Base-by-base conservation (phyloP, 2,888 invertebrate species). In the Andrena camellia region DNA sequence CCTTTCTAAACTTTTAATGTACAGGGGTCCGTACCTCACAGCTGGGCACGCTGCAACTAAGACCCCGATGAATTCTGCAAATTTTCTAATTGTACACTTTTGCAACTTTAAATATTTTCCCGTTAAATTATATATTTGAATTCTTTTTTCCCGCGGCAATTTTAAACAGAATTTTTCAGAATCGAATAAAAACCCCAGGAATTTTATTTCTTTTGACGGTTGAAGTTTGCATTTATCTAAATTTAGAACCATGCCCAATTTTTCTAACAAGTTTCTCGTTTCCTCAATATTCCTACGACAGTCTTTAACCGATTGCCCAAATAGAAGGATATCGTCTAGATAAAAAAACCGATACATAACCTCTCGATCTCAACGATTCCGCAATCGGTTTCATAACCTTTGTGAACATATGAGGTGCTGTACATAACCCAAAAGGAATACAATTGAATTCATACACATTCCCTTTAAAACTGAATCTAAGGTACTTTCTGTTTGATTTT, bases 51-150 rank as follows among this genome's bases (percentile, higher is more conserved):
- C 63, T 42, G 63, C 63, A 33, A 63, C 63, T 63, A 63, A 23
- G 23, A 63, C 33, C 33, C 63, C 42, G 20, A 63, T 42, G 13
- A 63, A 63, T 35, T 63, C 23, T 42, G 35, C 63, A 33, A 63
- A 35, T 63, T 63, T 42, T 29, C 63, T 63, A 42, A 63, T 63
- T 42, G 20, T 63, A 23, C 63, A 63, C n/a, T 35, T 35, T 35
- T 13, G 35, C 20, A 63, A 26, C 0, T 29, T 42, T 63, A 63
- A 42, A n/a, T 33, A 17, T 63, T 63, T 63, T 20, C 7, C 13
- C 42, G 20, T 63, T 35, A 35, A 33, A 29, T 35, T 35, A 63
- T 63, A 42, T 64, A n/a, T 63, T 35, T 35, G 63, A 63, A 35
- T 63, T 63, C 33, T 33, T 20, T 23, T 63, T 20, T n/a, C 33